Percentiles rank a stretch among this genome's conserved stretches.
phyloP scores from a whole-genome alignment of 2,113 vertebrate species.

The Istiophorus platypterus region DNA sequence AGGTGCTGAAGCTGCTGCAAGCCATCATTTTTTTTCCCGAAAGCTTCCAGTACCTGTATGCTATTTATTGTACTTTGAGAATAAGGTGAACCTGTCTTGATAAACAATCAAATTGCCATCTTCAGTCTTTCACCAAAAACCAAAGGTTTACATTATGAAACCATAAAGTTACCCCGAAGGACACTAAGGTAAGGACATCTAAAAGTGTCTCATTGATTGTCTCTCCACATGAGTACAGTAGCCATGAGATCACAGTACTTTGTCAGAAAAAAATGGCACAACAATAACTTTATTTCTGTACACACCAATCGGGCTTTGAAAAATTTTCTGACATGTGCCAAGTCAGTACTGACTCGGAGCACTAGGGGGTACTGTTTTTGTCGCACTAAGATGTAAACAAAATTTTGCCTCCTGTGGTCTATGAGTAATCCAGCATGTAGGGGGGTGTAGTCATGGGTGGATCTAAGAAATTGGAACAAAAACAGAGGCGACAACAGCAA shows the following conservation, averaged over 20 bases:
- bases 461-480: not conserved
- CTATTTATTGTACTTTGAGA: not conserved
- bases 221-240: slow-evolving; percentile 11
- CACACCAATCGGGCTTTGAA: not conserved
- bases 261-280: slow-evolving; percentile 15
- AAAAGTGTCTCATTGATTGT: slow-evolving; percentile 28
- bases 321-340: not conserved
- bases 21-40: not conserved
- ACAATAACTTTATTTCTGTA: slow-evolving; percentile 17
- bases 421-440: not conserved
- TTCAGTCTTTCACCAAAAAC: not conserved
- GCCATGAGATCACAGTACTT: not conserved
- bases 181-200: slow-evolving; percentile 25
- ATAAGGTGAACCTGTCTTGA: not conserved
- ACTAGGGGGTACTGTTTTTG: not conserved
- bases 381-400: not conserved
- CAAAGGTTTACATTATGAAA: slow-evolving; percentile 7
- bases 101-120: not conserved
- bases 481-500: not conserved
- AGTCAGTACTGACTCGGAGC: not conserved
- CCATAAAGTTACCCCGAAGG: not conserved
- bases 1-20: not conserved
- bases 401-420: not conserved
- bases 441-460: not conserved
- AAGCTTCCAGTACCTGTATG: not conserved